These are phyloP conservation scores for Psophia crepitans DNA, from an alignment of 2,113 vertebrate species.

Conservation along the genomic window DNA sequence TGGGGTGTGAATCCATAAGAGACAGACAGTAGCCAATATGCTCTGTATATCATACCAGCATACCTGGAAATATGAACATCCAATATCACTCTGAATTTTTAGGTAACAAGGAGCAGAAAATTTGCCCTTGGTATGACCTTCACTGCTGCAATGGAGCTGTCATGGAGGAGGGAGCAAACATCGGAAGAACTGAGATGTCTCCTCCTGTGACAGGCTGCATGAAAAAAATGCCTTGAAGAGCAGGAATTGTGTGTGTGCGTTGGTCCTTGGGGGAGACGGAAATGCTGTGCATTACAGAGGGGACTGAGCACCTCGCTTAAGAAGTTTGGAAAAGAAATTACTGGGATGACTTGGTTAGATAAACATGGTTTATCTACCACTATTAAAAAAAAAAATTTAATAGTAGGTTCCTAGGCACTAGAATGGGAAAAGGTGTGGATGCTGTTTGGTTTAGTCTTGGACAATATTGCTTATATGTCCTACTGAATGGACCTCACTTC, in stretches of 20 bases:
- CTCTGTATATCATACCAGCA: not conserved
- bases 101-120: not conserved
- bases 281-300: not conserved
- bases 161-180: not conserved
- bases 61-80: not conserved
- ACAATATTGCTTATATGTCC: not conserved
- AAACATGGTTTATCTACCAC: not conserved
- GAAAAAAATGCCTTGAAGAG: not conserved
- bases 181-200: not conserved
- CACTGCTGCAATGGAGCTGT: not conserved
- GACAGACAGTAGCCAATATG: not conserved
- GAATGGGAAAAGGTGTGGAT: not conserved
- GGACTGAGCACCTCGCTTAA: not conserved
- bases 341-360: not conserved
- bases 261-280: accelerated
- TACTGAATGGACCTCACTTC: not conserved
- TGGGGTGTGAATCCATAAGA: not conserved
- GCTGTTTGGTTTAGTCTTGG: not conserved
- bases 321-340: not conserved
- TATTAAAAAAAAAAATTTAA: not conserved
- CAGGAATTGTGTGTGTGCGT: not conserved
- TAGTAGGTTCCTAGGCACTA: not conserved
- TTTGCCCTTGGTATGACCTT: not conserved
- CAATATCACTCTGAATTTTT: not conserved
- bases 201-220: not conserved